Conservation (phyloP, 53 echinoderm and acorn worm genomes). For the Astropecten irregularis region DNA sequence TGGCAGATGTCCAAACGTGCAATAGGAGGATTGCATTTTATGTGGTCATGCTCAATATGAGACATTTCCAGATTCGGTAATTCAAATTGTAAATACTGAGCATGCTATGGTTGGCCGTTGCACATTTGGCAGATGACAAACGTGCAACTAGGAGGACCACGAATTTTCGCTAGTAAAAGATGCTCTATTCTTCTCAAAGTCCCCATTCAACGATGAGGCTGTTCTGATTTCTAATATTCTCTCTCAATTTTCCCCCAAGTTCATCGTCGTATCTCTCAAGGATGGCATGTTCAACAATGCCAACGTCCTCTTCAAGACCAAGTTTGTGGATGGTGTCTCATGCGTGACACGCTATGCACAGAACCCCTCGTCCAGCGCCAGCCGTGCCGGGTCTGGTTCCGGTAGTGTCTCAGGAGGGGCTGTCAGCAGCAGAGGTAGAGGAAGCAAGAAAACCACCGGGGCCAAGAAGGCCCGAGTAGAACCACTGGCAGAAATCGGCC, state of each 20-base stretch:
- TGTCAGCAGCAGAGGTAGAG: conserved; percentile 39
- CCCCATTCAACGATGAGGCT: too few relatives aligned
- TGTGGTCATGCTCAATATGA: too few relatives aligned
- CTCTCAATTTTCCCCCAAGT: conserved; percentile 51
- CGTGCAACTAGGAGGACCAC: too few relatives aligned
- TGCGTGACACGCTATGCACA: conserved; percentile 95
- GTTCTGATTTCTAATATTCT: too few relatives aligned
- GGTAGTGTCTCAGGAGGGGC: conserved; percentile 16
- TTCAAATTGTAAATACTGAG: too few relatives aligned
- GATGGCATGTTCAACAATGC: conserved; percentile 99
- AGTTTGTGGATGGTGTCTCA: conserved; percentile 98
- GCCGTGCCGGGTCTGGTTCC: not conserved
- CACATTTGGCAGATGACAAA: too few relatives aligned
- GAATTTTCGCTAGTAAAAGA: too few relatives aligned
- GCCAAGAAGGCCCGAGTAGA: conserved; percentile 71
- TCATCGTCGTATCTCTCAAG: conserved; percentile 97
- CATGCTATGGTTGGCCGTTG: too few relatives aligned
- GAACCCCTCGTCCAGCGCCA: conserved; percentile 63
- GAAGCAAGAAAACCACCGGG: conserved; percentile 56
- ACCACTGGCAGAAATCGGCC: conserved; percentile 33
- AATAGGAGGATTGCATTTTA: too few relatives aligned
- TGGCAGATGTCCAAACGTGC: too few relatives aligned
- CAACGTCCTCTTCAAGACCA: conserved; percentile 99
- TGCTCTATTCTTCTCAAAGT: too few relatives aligned
- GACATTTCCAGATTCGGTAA: too few relatives aligned